phyloP scores from a whole-genome alignment of 2,888 invertebrate species.

The Drosophila histrio region DNA sequence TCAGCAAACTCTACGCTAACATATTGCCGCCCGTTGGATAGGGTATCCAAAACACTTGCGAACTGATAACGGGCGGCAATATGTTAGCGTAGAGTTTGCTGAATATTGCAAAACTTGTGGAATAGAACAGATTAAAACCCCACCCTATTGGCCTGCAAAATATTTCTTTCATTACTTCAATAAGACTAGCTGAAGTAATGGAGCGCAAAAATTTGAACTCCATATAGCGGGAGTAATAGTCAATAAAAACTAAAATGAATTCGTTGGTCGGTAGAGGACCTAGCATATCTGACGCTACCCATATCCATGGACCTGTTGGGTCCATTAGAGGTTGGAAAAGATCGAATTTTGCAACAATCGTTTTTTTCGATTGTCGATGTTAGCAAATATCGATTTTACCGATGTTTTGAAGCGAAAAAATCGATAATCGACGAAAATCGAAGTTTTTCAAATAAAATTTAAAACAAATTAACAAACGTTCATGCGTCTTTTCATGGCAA shows the following conservation, averaged over 20 bases:
- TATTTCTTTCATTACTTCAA: too few species aligned
- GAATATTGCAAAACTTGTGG: not conserved
- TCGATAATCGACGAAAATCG: too few species aligned
- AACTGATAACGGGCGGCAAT: not conserved
- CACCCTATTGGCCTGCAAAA: too few species aligned
- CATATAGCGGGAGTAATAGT: conserved; percentile 6
- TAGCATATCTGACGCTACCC: not conserved
- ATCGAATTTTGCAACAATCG: too few species aligned
- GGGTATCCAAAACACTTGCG: too few species aligned
- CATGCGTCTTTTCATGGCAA: not conserved
- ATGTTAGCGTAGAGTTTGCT: not conserved
- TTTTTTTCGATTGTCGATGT: too few species aligned
- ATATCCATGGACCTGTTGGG: not conserved
- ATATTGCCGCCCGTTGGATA: not conserved
- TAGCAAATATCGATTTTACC: not conserved
- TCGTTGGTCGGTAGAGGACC: not conserved
- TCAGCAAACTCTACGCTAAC: not conserved
- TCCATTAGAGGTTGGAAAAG: too few species aligned
- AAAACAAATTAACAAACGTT: too few species aligned
- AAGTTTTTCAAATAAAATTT: too few species aligned
- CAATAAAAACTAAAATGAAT: not conserved
- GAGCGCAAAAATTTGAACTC: conserved; percentile 5
- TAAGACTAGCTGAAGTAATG: not conserved
- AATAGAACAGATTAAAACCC: not conserved
- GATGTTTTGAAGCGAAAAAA: too few species aligned